Conservation (phyloP, 2,113 vertebrate genomes). For the Oenanthe melanoleuca region DNA sequence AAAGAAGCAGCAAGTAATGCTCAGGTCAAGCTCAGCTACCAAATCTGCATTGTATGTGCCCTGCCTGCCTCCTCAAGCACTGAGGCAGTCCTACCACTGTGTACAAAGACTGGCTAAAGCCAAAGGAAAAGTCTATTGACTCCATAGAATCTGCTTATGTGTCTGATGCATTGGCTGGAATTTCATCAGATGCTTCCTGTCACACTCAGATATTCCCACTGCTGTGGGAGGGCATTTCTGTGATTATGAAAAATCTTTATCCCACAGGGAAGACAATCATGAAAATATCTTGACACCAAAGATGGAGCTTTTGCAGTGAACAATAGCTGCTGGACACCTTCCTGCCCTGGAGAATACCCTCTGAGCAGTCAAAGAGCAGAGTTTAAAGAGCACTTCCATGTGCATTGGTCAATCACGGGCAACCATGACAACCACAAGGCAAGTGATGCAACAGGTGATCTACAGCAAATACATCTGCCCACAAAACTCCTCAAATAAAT, state of each 20-base stretch:
- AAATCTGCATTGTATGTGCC: not conserved
- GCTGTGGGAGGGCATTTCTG: not conserved
- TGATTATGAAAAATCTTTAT: not conserved
- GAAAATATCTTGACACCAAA: not conserved
- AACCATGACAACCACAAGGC: not conserved
- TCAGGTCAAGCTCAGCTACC: slow-evolving; percentile 11
- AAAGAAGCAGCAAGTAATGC: slow-evolving; percentile 17
- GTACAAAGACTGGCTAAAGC: not conserved
- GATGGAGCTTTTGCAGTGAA: not conserved
- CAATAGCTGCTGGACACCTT: not conserved
- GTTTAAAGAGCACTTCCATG: not conserved
- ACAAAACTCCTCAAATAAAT: not conserved
- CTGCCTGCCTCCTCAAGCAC: not conserved
- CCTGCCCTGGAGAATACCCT: not conserved
- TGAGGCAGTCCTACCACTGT: not conserved
- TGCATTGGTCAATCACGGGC: not conserved
- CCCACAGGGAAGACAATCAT: not conserved
- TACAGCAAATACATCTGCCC: not conserved
- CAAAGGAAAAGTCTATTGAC: not conserved
- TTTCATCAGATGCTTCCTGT: not conserved
- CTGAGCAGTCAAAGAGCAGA: not conserved
- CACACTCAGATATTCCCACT: not conserved
- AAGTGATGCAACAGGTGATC: not conserved
- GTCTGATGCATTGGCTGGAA: not conserved
- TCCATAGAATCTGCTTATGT: not conserved